Conservation (phyloP, 2,797 vertebrate species). For the Pangasius djambal region DNA sequence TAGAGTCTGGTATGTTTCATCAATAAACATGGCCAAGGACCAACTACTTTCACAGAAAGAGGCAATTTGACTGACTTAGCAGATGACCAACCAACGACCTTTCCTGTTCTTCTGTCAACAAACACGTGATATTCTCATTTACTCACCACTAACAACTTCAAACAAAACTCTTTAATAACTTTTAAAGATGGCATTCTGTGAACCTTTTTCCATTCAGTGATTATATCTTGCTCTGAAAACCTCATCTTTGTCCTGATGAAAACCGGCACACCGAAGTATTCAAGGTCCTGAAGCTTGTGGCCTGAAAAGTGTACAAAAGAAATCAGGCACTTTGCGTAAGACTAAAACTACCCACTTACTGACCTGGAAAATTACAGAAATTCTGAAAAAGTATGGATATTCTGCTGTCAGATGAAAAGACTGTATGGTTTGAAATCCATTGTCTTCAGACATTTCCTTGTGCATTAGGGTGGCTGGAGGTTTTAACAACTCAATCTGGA, state of each 20-base stretch:
- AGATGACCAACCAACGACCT: background rate
- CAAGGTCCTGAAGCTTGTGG: background rate
- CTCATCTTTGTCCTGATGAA: background rate
- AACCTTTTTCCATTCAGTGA: background rate
- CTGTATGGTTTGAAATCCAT: background rate
- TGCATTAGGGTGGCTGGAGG: background rate
- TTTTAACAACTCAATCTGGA: background rate
- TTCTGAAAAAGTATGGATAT: background rate
- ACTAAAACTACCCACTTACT: background rate
- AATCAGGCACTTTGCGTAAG: background rate
- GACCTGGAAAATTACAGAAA: background rate
- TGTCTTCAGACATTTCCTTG: background rate
- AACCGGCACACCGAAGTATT: too few relatives aligned
- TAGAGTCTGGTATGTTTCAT: background rate
- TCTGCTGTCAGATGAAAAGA: background rate
- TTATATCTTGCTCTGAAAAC: background rate
- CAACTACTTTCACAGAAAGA: background rate
- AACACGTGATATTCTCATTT: slow-evolving; percentile 15
- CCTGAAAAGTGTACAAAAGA: background rate
- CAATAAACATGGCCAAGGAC: background rate
- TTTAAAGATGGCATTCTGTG: background rate
- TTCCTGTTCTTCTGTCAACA: background rate
- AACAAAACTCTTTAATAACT: background rate
- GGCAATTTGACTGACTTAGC: slow-evolving; percentile 6
- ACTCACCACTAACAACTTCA: background rate